These are phyloP conservation scores for Macrobrachium nipponense DNA, from an alignment of 1,140 invertebrate species.

Conservation along the genomic window DNA sequence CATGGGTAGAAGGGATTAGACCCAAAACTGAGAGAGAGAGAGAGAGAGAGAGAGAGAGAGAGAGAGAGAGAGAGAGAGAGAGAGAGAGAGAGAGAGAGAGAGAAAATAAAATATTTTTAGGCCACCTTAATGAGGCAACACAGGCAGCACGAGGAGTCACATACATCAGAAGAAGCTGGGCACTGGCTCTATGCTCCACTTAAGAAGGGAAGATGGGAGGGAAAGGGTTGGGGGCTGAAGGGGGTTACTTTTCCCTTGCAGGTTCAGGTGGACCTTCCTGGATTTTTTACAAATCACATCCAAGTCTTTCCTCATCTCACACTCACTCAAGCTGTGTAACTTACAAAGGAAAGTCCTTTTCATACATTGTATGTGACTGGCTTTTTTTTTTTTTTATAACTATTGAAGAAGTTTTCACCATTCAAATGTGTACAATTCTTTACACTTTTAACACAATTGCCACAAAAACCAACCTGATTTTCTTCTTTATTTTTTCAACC, in stretches of 20 bases:
- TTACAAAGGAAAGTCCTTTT: not conserved
- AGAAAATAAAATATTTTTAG: not conserved
- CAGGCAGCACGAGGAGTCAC: constrained; percentile 36
- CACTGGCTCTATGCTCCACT: constrained; percentile 46
- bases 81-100: not conserved
- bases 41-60: too few relatives aligned
- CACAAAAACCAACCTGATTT: constrained; percentile 19
- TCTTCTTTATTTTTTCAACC: constrained; percentile 29
- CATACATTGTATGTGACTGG: constrained; percentile 1
- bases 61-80: not conserved
- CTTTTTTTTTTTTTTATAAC: constrained; percentile 12
- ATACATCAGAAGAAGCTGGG: constrained; percentile 52
- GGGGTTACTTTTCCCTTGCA: constrained; percentile 35
- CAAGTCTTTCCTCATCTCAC: not conserved
- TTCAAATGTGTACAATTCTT: constrained; percentile 1
- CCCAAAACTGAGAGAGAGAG: constrained; percentile 12
- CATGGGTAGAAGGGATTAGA: constrained; percentile 54
- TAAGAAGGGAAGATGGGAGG: constrained; percentile 18
- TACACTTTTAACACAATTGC: constrained; percentile 12
- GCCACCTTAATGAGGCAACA: constrained; percentile 25
- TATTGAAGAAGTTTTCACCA: not conserved
- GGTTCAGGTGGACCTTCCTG: constrained; percentile 40
- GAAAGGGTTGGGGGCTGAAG: constrained; percentile 30
- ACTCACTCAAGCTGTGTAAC: not conserved
- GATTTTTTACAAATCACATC: constrained; percentile 1